Percentiles rank a stretch among this genome's conserved stretches.
Evolutionary conservation across 2,888 invertebrate genomes (phyloP).

Genomic region (Cataglyphis cursor): DNA sequence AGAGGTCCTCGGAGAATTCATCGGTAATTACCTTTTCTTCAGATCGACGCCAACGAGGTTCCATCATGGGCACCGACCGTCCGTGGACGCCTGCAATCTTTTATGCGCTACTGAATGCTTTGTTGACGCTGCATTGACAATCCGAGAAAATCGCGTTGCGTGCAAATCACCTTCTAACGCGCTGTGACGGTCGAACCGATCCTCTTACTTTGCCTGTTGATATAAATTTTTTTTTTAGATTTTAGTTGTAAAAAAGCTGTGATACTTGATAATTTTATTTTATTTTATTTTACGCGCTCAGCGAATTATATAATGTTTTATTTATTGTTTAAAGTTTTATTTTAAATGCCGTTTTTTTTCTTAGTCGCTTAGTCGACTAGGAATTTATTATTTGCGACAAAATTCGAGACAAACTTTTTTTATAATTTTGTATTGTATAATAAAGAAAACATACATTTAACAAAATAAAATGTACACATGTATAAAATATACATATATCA

Average conservation of each 20-base stretch:
- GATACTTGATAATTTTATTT: conserved; percentile 7
- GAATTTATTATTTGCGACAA: background rate
- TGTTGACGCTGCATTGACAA: conserved; percentile 37
- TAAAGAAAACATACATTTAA: background rate
- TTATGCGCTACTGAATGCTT: conserved; percentile 48
- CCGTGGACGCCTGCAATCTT: conserved; percentile 29
- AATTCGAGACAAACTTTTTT: background rate
- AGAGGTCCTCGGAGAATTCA: conserved; percentile 80
- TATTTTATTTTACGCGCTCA: background rate
- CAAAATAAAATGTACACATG: background rate
- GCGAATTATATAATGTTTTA: background rate
- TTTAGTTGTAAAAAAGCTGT: background rate
- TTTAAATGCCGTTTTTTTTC: background rate
- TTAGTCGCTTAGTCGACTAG: too few relatives aligned
- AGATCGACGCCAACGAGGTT: conserved; percentile 75
- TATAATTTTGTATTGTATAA: background rate
- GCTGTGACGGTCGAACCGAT: background rate
- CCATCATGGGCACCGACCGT: conserved; percentile 67
- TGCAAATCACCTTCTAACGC: conserved; percentile 16
- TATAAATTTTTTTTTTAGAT: background rate
- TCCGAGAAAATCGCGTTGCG: conserved; percentile 48
- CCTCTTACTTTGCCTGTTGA: background rate
- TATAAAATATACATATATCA: background rate
- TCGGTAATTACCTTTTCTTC: conserved; percentile 85
- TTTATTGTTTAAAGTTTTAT: background rate